phyloP scores from a whole-genome alignment of 2,888 invertebrate species.

The Palloptera scutellata region DNA sequence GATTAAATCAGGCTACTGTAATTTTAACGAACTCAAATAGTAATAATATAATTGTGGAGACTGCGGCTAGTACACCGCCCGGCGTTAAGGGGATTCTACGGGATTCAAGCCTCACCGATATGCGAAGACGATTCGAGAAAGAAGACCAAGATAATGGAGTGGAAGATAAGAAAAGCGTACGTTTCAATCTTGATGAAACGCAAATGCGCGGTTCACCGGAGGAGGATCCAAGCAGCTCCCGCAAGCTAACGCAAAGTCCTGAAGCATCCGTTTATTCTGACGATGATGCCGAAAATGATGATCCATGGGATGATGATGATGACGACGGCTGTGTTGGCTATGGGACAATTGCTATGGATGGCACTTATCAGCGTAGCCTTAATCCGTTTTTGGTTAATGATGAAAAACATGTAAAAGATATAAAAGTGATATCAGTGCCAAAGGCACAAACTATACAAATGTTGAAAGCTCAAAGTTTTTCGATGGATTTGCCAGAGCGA shows the following conservation, averaged over 20 bases:
- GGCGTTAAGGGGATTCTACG: slow-evolving; percentile 71
- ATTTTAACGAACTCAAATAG: slow-evolving; percentile 34
- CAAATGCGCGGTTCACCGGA: slow-evolving; percentile 51
- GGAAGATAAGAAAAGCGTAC: slow-evolving; percentile 81
- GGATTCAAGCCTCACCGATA: slow-evolving; percentile 67
- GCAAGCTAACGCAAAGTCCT: slow-evolving; percentile 51
- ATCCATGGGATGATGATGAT: slow-evolving; percentile 48
- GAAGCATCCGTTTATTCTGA: slow-evolving; percentile 56
- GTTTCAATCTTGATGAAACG: slow-evolving; percentile 67
- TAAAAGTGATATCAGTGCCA: slow-evolving; percentile 61
- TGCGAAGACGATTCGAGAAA: slow-evolving; percentile 52
- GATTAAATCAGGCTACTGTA: slow-evolving; percentile 38
- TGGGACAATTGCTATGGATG: slow-evolving; percentile 36
- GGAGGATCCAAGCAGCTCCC: slow-evolving; percentile 51
- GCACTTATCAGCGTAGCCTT: slow-evolving; percentile 43
- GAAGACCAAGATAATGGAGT: slow-evolving; percentile 41
- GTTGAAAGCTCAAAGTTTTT: slow-evolving; percentile 49
- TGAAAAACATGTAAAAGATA: slow-evolving; percentile 61
- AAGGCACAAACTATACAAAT: slow-evolving; percentile 56
- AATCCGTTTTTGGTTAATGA: slow-evolving; percentile 59
- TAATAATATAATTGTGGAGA: slow-evolving; percentile 37
- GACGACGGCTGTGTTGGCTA: slow-evolving; percentile 43
- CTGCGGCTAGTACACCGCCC: slow-evolving; percentile 40
- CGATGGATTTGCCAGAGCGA: slow-evolving; percentile 43
- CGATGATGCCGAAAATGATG: slow-evolving; percentile 52